phyloP scores from a whole-genome alignment of 2,888 invertebrate species.

The Orchesellides sinensis region DNA sequence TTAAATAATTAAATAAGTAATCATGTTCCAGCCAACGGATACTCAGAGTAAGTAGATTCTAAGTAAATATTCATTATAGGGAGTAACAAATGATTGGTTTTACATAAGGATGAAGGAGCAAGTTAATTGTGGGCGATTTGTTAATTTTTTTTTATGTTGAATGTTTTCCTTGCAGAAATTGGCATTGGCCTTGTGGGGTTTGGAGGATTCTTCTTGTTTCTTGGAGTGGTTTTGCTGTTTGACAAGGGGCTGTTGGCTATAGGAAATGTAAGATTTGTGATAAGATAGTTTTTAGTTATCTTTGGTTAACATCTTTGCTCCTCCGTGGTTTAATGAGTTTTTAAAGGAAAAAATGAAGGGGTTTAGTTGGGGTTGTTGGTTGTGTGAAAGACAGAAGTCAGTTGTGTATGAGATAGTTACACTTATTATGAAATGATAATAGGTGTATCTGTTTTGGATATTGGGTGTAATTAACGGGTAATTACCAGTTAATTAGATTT shows the following conservation, averaged over 20 bases:
- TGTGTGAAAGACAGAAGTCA: too few species aligned
- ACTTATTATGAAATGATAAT: too few species aligned
- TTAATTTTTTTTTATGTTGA: neutral
- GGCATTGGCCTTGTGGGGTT: conserved; percentile 98
- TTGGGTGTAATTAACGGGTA: too few species aligned
- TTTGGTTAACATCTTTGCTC: neutral
- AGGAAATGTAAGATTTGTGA: conserved; percentile 99
- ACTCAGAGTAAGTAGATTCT: conserved; percentile 78
- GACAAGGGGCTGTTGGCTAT: conserved; percentile 99
- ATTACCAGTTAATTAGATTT: too few species aligned
- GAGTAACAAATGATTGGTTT: too few species aligned
- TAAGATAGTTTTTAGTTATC: neutral
- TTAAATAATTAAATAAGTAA: neutral
- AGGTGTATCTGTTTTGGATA: too few species aligned
- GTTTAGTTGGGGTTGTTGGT: neutral
- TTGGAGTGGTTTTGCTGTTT: conserved; percentile 94
- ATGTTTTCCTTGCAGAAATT: conserved; percentile 84
- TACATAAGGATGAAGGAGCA: too few species aligned
- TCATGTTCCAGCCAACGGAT: conserved; percentile 78
- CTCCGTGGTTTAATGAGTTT: too few species aligned
- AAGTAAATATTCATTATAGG: too few species aligned
- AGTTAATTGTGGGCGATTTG: too few species aligned
- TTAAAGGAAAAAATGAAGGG: neutral
- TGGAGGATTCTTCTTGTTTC: conserved; percentile 95
- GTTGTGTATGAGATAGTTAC: too few species aligned